Percentiles rank a stretch among this genome's conserved stretches.
phyloP scores from a whole-genome alignment of 1,140 invertebrate species.

The Neodiprion lecontei region DNA sequence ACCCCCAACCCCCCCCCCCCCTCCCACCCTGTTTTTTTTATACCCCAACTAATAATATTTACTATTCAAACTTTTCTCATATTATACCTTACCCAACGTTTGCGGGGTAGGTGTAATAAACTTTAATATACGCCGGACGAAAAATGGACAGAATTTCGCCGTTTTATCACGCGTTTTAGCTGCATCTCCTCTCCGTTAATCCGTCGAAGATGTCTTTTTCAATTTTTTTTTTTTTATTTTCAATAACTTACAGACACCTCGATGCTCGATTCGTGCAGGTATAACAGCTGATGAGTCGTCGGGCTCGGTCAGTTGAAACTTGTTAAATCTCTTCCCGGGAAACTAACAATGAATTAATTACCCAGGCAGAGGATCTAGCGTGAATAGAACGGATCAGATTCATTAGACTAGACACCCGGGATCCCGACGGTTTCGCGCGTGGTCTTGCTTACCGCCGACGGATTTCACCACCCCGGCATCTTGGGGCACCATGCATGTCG shows the following conservation, averaged over 20 bases:
- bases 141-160: too few species aligned
- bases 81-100: background rate
- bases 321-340: constrained; percentile 1
- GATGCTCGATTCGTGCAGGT: too few species aligned
- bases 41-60: background rate
- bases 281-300: too few species aligned
- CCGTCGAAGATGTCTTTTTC: too few species aligned
- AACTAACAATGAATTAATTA: constrained; percentile 8
- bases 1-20: background rate
- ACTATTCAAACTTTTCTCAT: constrained; percentile 8
- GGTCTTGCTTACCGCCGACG: background rate
- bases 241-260: too few species aligned
- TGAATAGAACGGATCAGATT: constrained; percentile 2
- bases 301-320: background rate
- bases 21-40: background rate
- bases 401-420: background rate
- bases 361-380: background rate
- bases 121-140: too few species aligned
- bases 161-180: too few species aligned
- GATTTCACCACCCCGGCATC: background rate
- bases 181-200: too few species aligned
- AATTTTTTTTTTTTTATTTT: too few species aligned
- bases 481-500: background rate
- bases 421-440: background rate
- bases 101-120: too few species aligned